Evolutionary conservation across 2,888 invertebrate species (phyloP).

Genomic region (Erynnis tages): DNA sequence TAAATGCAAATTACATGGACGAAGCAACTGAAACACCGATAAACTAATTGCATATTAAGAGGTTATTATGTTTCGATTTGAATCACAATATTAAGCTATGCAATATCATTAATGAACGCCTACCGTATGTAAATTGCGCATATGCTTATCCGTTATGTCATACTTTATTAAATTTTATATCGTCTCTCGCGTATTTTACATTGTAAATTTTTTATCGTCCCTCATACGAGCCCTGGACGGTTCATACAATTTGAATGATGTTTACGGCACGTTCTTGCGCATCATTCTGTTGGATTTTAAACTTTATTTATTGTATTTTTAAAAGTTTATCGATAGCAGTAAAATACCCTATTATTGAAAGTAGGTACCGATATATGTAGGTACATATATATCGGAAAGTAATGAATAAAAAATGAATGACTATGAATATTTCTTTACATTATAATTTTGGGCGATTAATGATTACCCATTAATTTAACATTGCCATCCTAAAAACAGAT

Average conservation of each 20-base stretch:
- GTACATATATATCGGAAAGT: too few relatives aligned
- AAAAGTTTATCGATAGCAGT: too few relatives aligned
- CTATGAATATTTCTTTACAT: too few relatives aligned
- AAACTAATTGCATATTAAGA: slow-evolving; percentile 19
- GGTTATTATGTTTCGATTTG: slow-evolving; percentile 19
- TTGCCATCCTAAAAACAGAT: too few relatives aligned
- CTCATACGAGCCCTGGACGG: neutral
- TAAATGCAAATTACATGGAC: slow-evolving; percentile 10
- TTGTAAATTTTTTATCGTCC: slow-evolving; percentile 7
- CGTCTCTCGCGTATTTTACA: slow-evolving; percentile 1
- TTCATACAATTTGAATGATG: slow-evolving; percentile 7
- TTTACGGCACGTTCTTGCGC: slow-evolving; percentile 4
- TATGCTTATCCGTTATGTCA: neutral
- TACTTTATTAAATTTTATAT: slow-evolving; percentile 9
- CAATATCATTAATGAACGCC: slow-evolving; percentile 10
- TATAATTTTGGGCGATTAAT: too few relatives aligned
- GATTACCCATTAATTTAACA: too few relatives aligned
- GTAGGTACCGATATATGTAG: too few relatives aligned
- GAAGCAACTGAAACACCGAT: slow-evolving; percentile 2
- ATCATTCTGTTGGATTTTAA: neutral
- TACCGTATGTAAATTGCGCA: slow-evolving; percentile 16
- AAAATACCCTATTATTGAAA: too few relatives aligned
- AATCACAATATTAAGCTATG: slow-evolving; percentile 16
- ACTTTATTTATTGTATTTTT: too few relatives aligned
- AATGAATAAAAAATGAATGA: too few relatives aligned